phyloP scores from a whole-genome alignment of 2,888 invertebrate species.

The Drosophila seclusa region DNA sequence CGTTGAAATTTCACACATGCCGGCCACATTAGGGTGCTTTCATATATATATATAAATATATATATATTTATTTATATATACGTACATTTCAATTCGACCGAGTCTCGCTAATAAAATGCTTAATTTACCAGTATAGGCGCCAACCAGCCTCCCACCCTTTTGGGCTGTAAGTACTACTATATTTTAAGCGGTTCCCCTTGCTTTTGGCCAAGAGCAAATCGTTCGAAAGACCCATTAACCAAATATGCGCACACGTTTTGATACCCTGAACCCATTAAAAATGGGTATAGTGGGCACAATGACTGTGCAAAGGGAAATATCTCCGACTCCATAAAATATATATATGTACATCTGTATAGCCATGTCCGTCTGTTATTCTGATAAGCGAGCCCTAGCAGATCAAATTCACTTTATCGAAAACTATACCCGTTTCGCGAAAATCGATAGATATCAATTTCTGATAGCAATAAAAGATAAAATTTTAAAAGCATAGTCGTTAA shows the following conservation, averaged over 20 bases:
- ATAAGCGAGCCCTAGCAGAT: background rate
- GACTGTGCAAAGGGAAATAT: background rate
- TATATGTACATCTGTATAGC: background rate
- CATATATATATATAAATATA: conserved; percentile 7
- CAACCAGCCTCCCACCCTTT: conserved; percentile 2
- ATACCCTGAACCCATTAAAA: conserved; percentile 5
- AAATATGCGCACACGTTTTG: conserved; percentile 30
- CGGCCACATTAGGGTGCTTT: conserved; percentile 42
- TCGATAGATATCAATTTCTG: background rate
- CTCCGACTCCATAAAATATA: background rate
- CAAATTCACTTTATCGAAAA: background rate
- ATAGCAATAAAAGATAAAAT: background rate
- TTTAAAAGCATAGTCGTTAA: background rate
- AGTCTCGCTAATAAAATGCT: conserved; percentile 72
- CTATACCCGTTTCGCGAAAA: background rate
- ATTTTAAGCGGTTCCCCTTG: conserved; percentile 24
- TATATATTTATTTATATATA: background rate
- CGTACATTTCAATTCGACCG: conserved; percentile 41
- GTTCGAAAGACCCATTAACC: conserved; percentile 21
- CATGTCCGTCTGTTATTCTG: background rate
- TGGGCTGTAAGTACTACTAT: conserved; percentile 16
- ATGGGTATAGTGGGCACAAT: background rate
- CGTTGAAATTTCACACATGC: conserved; percentile 77
- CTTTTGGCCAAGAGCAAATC: conserved; percentile 24
- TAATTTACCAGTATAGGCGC: conserved; percentile 63